Conservation (phyloP, 2,113 vertebrate genomes). For the Rhinolophus sinicus region DNA sequence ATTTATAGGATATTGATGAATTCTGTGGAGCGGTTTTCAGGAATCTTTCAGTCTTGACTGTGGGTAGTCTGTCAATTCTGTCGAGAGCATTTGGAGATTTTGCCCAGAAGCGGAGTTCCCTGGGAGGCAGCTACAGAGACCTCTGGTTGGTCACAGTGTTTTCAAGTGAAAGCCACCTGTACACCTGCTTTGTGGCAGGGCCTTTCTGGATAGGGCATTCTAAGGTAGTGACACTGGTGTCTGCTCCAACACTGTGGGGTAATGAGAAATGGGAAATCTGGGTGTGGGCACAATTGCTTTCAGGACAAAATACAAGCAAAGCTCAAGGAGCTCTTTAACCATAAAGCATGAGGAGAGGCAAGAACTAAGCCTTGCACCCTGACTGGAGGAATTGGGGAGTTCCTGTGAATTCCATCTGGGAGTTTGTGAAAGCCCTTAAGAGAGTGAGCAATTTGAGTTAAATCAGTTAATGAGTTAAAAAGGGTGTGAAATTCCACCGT, state of each 20-base stretch:
- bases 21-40: no score
- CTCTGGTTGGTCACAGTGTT: background rate
- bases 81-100: no score
- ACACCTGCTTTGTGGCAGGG: background rate
- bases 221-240: background rate
- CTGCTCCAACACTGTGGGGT: background rate
- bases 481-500: background rate
- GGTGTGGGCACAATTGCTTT: background rate
- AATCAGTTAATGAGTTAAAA: background rate
- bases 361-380: background rate
- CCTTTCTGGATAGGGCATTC: background rate
- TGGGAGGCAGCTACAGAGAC: background rate
- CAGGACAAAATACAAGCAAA: background rate
- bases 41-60: no score
- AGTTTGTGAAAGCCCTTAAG: background rate
- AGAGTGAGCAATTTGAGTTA: background rate
- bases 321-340: background rate
- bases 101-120: no score
- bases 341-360: background rate
- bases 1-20: no score
- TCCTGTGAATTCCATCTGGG: background rate
- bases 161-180: background rate
- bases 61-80: no score
- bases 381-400: background rate
- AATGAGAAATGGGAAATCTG: background rate